Evolutionary conservation across 2,797 vertebrate genomes (phyloP).

Genomic region (Oreonectes daqikongensis): DNA sequence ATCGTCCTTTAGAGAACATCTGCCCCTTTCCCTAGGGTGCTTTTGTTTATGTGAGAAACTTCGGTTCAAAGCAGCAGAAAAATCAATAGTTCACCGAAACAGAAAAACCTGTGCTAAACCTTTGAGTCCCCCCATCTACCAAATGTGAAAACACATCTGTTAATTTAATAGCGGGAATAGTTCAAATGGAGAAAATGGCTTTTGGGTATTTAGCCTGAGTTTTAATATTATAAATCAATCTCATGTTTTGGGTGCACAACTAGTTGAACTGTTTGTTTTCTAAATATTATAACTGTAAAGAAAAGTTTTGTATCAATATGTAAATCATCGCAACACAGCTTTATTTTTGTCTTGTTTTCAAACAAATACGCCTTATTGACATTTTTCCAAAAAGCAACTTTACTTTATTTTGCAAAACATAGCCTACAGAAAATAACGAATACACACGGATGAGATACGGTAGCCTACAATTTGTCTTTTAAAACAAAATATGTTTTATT

Average conservation of each 20-base stretch:
- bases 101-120: neutral
- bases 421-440: neutral
- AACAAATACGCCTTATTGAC: no score
- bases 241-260: no score
- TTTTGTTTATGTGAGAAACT: constrained; percentile 74
- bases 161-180: neutral
- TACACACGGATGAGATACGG: neutral
- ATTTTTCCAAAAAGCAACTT: neutral
- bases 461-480: neutral
- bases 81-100: constrained; percentile 48
- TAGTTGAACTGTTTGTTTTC: neutral
- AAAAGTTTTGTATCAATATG: no score
- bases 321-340: no score
- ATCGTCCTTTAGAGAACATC: constrained; percentile 79
- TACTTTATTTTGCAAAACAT: neutral
- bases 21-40: constrained; percentile 70
- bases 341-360: no score
- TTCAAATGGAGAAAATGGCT: neutral
- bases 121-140: constrained; percentile 2
- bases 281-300: no score
- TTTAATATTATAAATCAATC: no score
- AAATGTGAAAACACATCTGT: constrained; percentile 29
- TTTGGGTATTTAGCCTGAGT: no score
- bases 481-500: neutral
- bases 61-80: constrained; percentile 62